Evolutionary conservation across 2,797 vertebrate species (phyloP).

Genomic region (Setipinna tenuifilis): DNA sequence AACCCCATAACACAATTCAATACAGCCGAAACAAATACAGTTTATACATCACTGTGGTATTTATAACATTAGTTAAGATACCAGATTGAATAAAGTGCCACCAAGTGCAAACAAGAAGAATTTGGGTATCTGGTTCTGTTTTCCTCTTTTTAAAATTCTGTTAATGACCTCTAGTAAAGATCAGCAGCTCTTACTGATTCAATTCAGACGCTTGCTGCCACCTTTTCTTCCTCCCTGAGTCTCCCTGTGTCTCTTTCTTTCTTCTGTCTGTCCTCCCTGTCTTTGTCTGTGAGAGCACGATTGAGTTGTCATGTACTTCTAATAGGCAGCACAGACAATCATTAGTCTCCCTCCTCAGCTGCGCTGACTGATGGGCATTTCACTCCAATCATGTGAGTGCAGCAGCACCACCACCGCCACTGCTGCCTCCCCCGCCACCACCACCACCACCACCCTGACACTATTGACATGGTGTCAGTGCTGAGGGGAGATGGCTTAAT

Average conservation of each 20-base stretch:
- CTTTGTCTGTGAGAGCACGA: constrained; percentile 78
- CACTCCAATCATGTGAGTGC: constrained; percentile 97
- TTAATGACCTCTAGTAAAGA: constrained; percentile 98
- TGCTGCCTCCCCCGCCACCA: not conserved
- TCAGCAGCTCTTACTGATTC: constrained; percentile 97
- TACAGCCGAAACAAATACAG: too few species aligned
- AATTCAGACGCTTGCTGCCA: constrained; percentile 82
- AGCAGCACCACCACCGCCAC: constrained; percentile 29
- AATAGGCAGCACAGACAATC: constrained; percentile 99
- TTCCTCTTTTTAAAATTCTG: constrained; percentile 91
- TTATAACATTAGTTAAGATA: not conserved
- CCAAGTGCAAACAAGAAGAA: not conserved
- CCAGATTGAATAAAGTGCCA: not conserved
- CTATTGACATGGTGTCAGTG: constrained; percentile 97
- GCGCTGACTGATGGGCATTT: constrained; percentile 98
- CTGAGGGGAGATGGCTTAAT: constrained; percentile 97
- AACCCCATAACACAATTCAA: not conserved
- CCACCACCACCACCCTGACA: constrained; percentile 76
- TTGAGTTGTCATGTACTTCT: constrained; percentile 99
- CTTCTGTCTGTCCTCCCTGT: constrained; percentile 40
- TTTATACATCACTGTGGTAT: too few species aligned
- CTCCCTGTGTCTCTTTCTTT: constrained; percentile 55
- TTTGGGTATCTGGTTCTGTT: constrained; percentile 64
- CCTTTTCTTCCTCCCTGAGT: constrained; percentile 70
- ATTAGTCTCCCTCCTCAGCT: constrained; percentile 91